Evolutionary conservation across 2,888 invertebrate genomes (phyloP).

Genomic region (Vannuccia rotundouncinata): DNA sequence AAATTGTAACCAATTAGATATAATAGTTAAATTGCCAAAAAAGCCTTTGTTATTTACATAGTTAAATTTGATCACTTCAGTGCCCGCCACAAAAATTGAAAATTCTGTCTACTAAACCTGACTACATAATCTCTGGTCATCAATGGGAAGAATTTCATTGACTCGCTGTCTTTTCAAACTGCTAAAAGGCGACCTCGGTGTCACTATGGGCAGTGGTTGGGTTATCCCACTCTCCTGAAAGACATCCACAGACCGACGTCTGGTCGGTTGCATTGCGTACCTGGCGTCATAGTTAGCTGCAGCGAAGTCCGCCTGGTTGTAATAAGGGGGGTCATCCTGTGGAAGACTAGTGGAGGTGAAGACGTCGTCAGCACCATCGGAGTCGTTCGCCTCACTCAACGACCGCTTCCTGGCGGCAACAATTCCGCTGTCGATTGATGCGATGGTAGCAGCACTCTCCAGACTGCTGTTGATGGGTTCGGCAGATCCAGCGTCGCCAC

Average conservation of each 20-base stretch:
- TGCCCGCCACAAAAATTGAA: too few species aligned
- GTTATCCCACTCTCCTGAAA: background rate
- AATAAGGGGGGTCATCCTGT: background rate
- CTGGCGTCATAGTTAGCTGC: background rate
- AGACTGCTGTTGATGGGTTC: background rate
- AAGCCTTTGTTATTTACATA: too few species aligned
- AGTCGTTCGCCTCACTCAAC: background rate
- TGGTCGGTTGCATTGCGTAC: background rate
- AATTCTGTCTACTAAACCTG: constrained; percentile 3
- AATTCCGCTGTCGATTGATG: background rate
- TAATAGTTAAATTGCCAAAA: too few species aligned
- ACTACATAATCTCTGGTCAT: constrained; percentile 17
- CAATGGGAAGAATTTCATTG: background rate
- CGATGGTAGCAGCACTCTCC: background rate
- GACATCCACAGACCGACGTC: background rate
- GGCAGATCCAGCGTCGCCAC: background rate
- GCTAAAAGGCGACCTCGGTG: constrained; percentile 3
- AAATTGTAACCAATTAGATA: too few species aligned
- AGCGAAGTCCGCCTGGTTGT: constrained; percentile 6
- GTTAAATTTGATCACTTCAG: too few species aligned
- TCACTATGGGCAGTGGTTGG: background rate
- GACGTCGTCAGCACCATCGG: background rate
- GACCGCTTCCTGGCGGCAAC: background rate
- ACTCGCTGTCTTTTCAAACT: constrained; percentile 14
- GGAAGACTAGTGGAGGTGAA: background rate